Percentiles rank a stretch among this genome's conserved stretches.
phyloP scores from a whole-genome alignment of 2,113 vertebrate species.

The Antechinus stuartii region DNA sequence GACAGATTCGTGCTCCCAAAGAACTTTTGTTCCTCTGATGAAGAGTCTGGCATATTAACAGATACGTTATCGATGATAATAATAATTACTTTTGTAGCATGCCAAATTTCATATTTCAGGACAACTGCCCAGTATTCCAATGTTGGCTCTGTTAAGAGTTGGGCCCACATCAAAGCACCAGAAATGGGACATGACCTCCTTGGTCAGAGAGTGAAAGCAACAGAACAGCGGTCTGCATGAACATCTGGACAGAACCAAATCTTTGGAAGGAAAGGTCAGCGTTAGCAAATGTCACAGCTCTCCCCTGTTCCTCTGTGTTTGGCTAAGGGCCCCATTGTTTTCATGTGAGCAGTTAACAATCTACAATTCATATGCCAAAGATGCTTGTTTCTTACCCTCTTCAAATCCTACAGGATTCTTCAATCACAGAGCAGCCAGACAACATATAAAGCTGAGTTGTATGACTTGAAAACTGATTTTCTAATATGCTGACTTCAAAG shows the following conservation, averaged over 20 bases:
- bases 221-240: conserved; percentile 3
- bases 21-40: not conserved
- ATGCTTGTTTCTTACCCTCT: conserved; percentile 72
- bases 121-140: conserved; percentile 11
- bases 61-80: not conserved
- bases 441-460: conserved; percentile 77
- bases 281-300: not conserved
- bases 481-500: conserved; percentile 84
- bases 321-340: not conserved
- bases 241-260: conserved; percentile 21
- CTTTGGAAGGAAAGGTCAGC: conserved; percentile 25
- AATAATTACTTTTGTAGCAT: conserved; percentile 14
- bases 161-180: conserved; percentile 29
- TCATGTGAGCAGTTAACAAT: conserved; percentile 59
- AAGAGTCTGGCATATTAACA: conserved; percentile 8
- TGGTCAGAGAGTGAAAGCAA: not conserved
- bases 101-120: conserved; percentile 50
- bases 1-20: not conserved
- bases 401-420: conserved; percentile 81
- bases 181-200: conserved; percentile 1
- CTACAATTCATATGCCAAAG: conserved; percentile 30
- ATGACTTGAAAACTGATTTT: conserved; percentile 82
- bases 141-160: conserved; percentile 13
- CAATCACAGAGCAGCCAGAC: conserved; percentile 71
- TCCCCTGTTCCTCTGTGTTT: conserved; percentile 3